These are phyloP conservation scores for Platycercus adscitus DNA, from an alignment of 2,113 vertebrate genomes.

Conservation along the genomic window DNA sequence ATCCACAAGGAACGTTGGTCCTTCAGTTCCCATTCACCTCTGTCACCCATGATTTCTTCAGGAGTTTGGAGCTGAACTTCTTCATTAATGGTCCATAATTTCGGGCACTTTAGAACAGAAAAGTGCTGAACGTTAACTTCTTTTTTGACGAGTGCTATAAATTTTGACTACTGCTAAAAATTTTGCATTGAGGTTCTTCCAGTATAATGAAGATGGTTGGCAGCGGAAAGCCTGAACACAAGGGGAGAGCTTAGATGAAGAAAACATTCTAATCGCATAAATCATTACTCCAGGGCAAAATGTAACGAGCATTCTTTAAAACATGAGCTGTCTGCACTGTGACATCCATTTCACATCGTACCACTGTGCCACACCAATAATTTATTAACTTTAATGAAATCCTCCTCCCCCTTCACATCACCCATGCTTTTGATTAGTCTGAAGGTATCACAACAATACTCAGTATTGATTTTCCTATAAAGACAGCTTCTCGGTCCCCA, in stretches of 20 bases:
- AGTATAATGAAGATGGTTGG: not conserved
- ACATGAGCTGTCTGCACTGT: slow-evolving; percentile 18
- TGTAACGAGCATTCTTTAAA: slow-evolving; percentile 39
- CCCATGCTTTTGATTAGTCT: not conserved
- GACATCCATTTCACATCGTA: not conserved
- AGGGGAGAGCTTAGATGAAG: not conserved
- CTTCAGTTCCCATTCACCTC: not conserved
- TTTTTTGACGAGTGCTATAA: not conserved
- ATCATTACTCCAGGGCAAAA: slow-evolving; percentile 29
- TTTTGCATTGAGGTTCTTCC: not conserved
- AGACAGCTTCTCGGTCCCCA: slow-evolving; percentile 6
- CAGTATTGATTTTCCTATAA: slow-evolving; percentile 26
- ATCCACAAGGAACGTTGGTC: not conserved
- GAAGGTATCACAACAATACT: not conserved
- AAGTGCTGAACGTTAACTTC: not conserved
- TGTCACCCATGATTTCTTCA: not conserved
- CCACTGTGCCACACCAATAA: not conserved
- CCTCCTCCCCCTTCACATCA: not conserved
- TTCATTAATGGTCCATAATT: not conserved
- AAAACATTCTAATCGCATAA: slow-evolving; percentile 4
- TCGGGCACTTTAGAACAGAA: not conserved
- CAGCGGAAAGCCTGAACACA: not conserved
- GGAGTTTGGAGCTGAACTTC: not conserved
- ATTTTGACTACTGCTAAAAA: not conserved
- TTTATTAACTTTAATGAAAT: not conserved